phyloP scores from a whole-genome alignment of 1,140 invertebrate species.

The Bombus cullumanus region DNA sequence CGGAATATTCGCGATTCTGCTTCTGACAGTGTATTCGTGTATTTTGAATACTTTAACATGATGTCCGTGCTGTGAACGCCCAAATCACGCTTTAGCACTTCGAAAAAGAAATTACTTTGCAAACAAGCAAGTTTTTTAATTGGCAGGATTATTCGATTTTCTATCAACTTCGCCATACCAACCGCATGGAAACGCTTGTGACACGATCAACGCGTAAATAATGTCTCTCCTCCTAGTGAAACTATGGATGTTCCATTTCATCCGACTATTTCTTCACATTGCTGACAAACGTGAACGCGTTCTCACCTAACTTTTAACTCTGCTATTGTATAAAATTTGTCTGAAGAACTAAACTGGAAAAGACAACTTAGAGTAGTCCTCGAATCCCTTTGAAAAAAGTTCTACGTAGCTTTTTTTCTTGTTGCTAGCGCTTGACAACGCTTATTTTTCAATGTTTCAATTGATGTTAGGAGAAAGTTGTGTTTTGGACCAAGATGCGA shows the following conservation, averaged over 20 bases:
- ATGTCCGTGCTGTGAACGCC: too few relatives aligned
- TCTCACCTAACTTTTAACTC: background rate
- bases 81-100: background rate
- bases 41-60: background rate
- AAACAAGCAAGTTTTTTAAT: background rate
- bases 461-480: background rate
- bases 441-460: background rate
- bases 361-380: background rate
- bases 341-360: background rate
- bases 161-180: background rate
- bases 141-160: background rate
- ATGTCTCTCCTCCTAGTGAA: background rate
- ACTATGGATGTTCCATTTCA: background rate
- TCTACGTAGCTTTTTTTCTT: background rate
- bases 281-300: background rate
- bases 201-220: constrained; percentile 1
- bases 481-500: background rate
- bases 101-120: background rate
- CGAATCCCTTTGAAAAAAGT: background rate
- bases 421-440: background rate
- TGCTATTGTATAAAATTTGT: background rate
- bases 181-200: background rate
- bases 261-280: background rate
- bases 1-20: background rate
- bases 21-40: background rate